Base-by-base conservation (phyloP, 2,888 invertebrate species). In the Dione vanillae region DNA sequence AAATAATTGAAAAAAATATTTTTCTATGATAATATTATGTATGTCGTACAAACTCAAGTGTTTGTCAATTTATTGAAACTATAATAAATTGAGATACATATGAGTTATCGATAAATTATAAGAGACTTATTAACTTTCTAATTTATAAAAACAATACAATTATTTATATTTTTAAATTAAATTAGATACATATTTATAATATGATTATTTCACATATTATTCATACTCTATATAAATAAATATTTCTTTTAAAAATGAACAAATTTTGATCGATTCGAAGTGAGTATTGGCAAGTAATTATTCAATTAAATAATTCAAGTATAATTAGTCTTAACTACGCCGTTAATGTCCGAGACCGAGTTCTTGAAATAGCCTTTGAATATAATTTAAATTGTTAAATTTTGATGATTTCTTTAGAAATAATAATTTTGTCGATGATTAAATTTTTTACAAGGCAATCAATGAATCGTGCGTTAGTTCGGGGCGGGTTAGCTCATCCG, bases 401-500 rank as follows among this genome's bases (percentile, higher is more conserved):
- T 68, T 61, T 62, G 52, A 61, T 37, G 67, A 73, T 74, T 77
- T 71, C 67, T 67, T 65, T 66, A 74, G 71, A 74, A 71, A 70
- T 67, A 70, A 73, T 73, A 88, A 89, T 87, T 89, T 88, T 82
- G 83, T 79, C 83, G 85, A 89, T 89, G 90, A 89, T 90, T 90
- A 85, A 86, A 83, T 89, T 92, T 91, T 92, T 91, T 91, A 88
- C 86, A 85, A 85, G 85, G 88, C 86, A 89, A 91, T 90, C 87
- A 89, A 90, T 89, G 90, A 91, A 83, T 92, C 92, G 92, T 92
- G 91, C 88, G 82, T 80, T 85, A 78, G 86, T 85, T 85, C 86
- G 87, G 91, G 88, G 88, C 87, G 87, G 86, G 91, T 92, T 92
- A 91, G 91, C 91, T 92, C 92, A 92, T 92, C 91, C 88, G 89